Conservation (phyloP, 2,888 invertebrate genomes). For the Nephrotoma guestfalica region DNA sequence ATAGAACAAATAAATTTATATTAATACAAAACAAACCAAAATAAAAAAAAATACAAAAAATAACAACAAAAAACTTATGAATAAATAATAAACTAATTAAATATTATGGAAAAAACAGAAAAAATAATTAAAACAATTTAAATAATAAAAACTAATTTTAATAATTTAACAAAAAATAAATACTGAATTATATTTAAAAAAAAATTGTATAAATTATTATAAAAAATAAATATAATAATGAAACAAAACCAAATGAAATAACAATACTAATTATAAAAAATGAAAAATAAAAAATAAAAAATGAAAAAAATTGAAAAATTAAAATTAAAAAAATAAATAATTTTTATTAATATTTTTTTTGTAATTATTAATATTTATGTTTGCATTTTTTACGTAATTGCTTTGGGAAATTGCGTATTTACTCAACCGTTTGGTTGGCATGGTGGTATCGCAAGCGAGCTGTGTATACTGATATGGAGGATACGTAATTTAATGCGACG, state of each 20-base stretch:
- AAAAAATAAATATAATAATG: neutral
- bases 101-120: neutral
- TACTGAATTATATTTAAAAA: neutral
- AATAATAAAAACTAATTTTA: neutral
- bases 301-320: neutral
- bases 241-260: neutral
- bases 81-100: neutral
- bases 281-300: neutral
- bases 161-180: neutral
- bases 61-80: neutral
- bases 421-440: neutral
- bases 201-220: neutral
- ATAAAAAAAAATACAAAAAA: neutral
- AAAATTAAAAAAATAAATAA: neutral
- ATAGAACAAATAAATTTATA: neutral
- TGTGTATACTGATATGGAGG: no score
- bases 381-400: neutral
- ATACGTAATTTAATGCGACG: no score
- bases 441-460: no score
- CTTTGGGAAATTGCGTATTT: neutral
- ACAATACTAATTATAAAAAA: neutral
- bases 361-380: neutral
- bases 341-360: neutral
- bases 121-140: neutral
- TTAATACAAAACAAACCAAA: neutral